Evolutionary conservation across 2,888 invertebrate genomes (phyloP).

Genomic region (Drosophila sordidula): DNA sequence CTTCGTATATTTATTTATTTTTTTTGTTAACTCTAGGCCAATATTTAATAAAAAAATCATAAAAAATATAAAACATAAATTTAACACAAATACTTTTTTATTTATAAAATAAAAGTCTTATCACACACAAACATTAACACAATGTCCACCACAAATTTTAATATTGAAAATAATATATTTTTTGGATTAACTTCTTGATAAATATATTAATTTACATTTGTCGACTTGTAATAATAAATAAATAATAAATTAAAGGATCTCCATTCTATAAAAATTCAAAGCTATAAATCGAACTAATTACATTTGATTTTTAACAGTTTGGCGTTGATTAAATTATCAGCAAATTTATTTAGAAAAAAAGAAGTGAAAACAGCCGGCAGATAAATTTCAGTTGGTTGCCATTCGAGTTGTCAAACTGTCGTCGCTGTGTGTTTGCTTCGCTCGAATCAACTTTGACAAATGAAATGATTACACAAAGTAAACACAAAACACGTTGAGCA

Average conservation of each 20-base stretch:
- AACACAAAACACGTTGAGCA: conserved; percentile 65
- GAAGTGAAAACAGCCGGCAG: conserved; percentile 1
- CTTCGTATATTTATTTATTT: no score
- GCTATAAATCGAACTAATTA: background rate
- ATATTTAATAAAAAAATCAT: no score
- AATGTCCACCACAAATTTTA: no score
- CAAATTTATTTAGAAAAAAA: background rate
- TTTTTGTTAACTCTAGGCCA: no score
- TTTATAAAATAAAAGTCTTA: no score
- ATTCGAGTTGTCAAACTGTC: conserved; percentile 62
- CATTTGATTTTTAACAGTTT: conserved; percentile 2
- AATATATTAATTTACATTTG: no score
- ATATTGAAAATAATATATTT: no score
- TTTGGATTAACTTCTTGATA: no score
- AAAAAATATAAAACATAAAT: no score
- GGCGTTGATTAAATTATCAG: conserved; percentile 1
- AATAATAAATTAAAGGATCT: background rate
- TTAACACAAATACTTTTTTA: no score
- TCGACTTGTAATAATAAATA: background rate
- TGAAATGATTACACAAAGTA: conserved; percentile 79
- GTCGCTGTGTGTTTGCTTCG: conserved; percentile 41
- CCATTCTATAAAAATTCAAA: background rate
- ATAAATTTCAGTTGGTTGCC: conserved; percentile 23
- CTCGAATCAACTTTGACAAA: conserved; percentile 76
- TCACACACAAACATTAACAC: no score